These are phyloP conservation scores for Trichomycterus rosablanca DNA, from an alignment of 2,113 vertebrate genomes.

Conservation along the genomic window DNA sequence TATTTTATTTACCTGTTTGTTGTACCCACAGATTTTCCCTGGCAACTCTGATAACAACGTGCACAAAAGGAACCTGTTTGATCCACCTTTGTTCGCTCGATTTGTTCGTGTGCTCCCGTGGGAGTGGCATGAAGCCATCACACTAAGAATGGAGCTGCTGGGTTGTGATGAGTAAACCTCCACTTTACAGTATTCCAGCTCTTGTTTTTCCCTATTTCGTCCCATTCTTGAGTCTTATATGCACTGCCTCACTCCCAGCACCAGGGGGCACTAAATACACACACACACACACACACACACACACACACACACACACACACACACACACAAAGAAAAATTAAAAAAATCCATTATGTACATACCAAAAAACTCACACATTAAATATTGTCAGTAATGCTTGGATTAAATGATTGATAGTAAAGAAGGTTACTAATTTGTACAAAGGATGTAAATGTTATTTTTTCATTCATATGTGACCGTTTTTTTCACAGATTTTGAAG, in stretches of 20 bases:
- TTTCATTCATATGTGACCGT: too few species aligned
- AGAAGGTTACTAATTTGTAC: too few species aligned
- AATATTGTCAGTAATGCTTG: too few species aligned
- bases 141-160: conserved; percentile 88
- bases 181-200: background rate
- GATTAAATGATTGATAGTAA: too few species aligned
- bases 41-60: conserved; percentile 91
- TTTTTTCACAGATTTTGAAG: too few species aligned
- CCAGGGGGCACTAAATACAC: conserved; percentile 60
- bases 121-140: conserved; percentile 92
- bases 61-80: conserved; percentile 90
- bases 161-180: conserved; percentile 77
- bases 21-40: conserved; percentile 69
- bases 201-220: conserved; percentile 2
- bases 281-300: conserved; percentile 36
- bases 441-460: too few species aligned
- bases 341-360: background rate
- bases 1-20: too few species aligned
- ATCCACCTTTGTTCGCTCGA: conserved; percentile 72
- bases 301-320: too few species aligned
- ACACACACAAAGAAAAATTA: background rate
- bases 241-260: conserved; percentile 61
- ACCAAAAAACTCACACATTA: too few species aligned
- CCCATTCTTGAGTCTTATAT: conserved; percentile 53
- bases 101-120: conserved; percentile 84